Percentiles rank a stretch among this genome's conserved stretches.
Evolutionary conservation across 2,888 invertebrate species (phyloP).

Genomic region (Lampropteryx suffumata): DNA sequence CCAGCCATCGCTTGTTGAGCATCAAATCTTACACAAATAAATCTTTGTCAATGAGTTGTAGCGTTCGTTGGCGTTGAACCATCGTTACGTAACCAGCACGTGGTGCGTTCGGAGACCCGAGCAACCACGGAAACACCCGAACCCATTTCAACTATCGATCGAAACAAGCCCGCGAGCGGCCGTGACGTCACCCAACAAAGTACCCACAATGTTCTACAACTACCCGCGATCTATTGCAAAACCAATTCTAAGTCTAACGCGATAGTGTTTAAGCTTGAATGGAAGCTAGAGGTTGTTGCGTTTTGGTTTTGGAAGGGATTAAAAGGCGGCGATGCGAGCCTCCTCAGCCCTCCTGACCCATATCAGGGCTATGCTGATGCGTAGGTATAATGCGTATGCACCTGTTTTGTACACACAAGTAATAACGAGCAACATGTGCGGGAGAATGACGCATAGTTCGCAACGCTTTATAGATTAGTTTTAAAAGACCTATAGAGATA

Average conservation of each 20-base stretch:
- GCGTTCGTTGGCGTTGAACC: conserved; percentile 37
- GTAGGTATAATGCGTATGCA: conserved; percentile 67
- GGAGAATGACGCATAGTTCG: conserved; percentile 11
- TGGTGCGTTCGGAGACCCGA: conserved; percentile 54
- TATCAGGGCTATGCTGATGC: conserved; percentile 58
- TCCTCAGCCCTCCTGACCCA: conserved; percentile 80
- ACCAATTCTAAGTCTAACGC: conserved; percentile 12
- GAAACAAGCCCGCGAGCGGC: conserved; percentile 49
- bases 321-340: conserved; percentile 51
- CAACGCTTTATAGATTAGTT: no score
- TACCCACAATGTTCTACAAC: conserved; percentile 3
- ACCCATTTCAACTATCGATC: conserved; percentile 32
- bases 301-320: conserved; percentile 32
- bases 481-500: no score
- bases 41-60: conserved; percentile 78
- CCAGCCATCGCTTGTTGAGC: conserved; percentile 43
- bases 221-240: conserved; percentile 19
- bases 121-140: conserved; percentile 54
- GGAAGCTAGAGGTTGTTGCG: conserved; percentile 6
- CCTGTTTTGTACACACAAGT: conserved; percentile 43
- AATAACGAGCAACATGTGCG: conserved; percentile 39
- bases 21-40: conserved; percentile 61
- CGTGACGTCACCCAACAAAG: conserved; percentile 67
- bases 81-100: conserved; percentile 75
- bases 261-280: conserved; percentile 16